Percentiles rank a stretch among this genome's conserved stretches.
Evolutionary conservation across 30 jellyfish, hydroid and myxozoan genomes (phyloP).

Genomic region (Pelagia noctiluca): DNA sequence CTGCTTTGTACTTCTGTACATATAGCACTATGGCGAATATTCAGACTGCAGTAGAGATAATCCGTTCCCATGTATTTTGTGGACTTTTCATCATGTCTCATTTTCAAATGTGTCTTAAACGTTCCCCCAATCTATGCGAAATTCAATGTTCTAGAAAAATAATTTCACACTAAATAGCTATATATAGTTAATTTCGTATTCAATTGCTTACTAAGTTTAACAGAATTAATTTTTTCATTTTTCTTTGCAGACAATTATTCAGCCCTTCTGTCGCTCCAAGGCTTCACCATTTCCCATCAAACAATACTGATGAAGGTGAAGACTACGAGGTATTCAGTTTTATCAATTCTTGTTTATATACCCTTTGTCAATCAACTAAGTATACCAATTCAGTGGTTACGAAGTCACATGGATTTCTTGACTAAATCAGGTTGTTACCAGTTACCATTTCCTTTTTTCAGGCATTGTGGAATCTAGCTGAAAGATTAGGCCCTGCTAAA

Average conservation of each 20-base stretch:
- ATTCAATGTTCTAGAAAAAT: too few relatives aligned
- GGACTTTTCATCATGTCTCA: background rate
- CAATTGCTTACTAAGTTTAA: background rate
- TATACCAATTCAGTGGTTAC: background rate
- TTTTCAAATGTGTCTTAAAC: background rate
- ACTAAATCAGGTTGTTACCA: background rate
- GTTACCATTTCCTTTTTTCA: slow-evolving; percentile 5
- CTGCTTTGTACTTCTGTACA: too few relatives aligned
- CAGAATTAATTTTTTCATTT: background rate
- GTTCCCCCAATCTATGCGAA: too few relatives aligned
- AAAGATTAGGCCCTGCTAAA: slow-evolving; percentile 92
- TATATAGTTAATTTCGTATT: background rate
- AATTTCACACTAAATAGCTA: background rate
- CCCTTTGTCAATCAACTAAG: background rate
- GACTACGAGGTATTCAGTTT: slow-evolving; percentile 72
- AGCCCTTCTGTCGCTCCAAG: slow-evolving; percentile 87
- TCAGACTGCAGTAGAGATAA: background rate
- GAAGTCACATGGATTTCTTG: background rate
- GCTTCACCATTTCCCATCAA: slow-evolving; percentile 80
- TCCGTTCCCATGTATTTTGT: background rate
- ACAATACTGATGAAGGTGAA: slow-evolving; percentile 63
- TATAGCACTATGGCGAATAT: too few relatives aligned
- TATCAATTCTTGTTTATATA: background rate
- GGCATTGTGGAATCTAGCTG: slow-evolving; percentile 94
- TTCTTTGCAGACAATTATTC: slow-evolving; percentile 53